Base-by-base conservation (phyloP, 2,888 invertebrate species). In the Epirrita christyi region DNA sequence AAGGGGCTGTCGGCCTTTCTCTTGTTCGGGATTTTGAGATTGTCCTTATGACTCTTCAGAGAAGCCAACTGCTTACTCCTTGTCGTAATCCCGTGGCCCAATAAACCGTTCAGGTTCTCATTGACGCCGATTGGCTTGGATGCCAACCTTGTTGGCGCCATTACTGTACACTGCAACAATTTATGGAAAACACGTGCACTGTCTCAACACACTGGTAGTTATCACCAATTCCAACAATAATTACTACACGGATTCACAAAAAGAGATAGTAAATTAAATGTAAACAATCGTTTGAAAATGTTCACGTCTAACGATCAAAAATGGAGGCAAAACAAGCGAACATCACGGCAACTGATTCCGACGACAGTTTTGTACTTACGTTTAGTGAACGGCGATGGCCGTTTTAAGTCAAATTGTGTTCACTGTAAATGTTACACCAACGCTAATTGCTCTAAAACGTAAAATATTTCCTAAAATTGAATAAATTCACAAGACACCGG, bases 1-100 rank as follows among this genome's bases (percentile, higher is more conserved):
- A 94, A 76, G 4, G 97, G 97, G 55, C 96, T 97, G 64, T 94
- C 94, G 1, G 97, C 97, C 93, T 97, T 97, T 76, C 97, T 93
- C 82, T 97, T 97, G 48, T 93, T 93, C 52, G 94, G 90, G 21
- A 89, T 81, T 76, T 93, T 93, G 66, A 93, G 80, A 63, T 70
- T 78, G 61, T 88, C 81, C 68, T 87, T 86, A 53, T 88, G 80
- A 71, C 84, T 72, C 72, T 89, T 88, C 77, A 92, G 89, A 80
- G 92, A 77, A 83, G 88, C 86, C 63, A 89, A 75, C 72, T 93
- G 93, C 83, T 93, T 93, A 85, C 94, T 94, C 80, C 95, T 92
- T 61, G 95, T 94, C 71, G 92, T 93, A 48, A 94, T 92, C 28
- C 94, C 89, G 75, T 93, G 92, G 67, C 83, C 86, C 62, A 91